These are phyloP conservation scores for Catocala sponsa DNA, from an alignment of 2,888 invertebrate genomes.

Conservation along the genomic window DNA sequence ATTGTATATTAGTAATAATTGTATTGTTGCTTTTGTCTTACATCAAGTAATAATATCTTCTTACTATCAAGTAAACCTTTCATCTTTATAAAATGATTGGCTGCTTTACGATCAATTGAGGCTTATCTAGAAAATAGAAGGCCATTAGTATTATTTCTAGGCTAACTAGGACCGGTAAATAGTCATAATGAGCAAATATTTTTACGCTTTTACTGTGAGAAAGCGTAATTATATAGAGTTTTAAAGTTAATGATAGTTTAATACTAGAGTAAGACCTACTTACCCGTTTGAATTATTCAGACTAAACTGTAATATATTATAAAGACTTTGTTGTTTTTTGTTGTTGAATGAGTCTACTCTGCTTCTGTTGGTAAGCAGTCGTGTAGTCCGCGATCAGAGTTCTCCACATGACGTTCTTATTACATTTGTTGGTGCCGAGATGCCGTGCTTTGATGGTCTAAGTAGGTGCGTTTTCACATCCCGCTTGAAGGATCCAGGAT, in stretches of 20 bases:
- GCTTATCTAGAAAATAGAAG: conserved; percentile 1
- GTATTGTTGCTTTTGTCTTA: too few species aligned
- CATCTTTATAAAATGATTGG: conserved; percentile 10
- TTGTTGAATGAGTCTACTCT: too few species aligned
- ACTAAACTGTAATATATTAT: not conserved
- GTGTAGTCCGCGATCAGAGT: too few species aligned
- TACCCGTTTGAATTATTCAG: not conserved
- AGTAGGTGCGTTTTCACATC: too few species aligned
- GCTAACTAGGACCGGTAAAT: conserved; percentile 9
- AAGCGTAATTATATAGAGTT: conserved; percentile 47
- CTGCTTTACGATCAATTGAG: conserved; percentile 12
- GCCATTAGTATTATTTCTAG: conserved; percentile 4
- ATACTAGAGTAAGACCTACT: not conserved
- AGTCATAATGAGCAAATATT: conserved; percentile 23
- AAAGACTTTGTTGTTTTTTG: too few species aligned
- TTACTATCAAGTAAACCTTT: not conserved
- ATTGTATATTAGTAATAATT: too few species aligned
- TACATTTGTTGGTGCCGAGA: too few species aligned
- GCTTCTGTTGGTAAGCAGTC: too few species aligned
- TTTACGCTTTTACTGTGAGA: conserved; percentile 54
- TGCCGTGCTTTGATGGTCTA: too few species aligned
- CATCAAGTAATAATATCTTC: too few species aligned
- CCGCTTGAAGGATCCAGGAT: too few species aligned
- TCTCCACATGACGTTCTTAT: too few species aligned
- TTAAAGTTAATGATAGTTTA: not conserved